A percentile compares a stretch with the other conserved stretches of the same genome.
Evolutionary conservation across 2,888 invertebrate genomes (phyloP).

Genomic region (Lepetodrilus schrolli): DNA sequence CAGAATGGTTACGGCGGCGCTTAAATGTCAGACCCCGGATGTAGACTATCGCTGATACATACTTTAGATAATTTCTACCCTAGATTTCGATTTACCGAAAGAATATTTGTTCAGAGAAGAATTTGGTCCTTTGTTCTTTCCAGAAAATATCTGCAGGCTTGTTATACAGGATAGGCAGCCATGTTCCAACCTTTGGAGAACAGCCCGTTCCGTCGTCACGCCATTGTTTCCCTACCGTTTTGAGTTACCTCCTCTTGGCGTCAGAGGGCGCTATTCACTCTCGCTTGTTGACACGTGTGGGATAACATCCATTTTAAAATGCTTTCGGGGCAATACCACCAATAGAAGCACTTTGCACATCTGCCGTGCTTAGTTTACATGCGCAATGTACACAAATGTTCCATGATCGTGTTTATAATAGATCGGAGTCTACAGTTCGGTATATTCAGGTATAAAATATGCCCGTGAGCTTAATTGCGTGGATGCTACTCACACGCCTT

Average conservation of each 20-base stretch:
- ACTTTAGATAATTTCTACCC: too few relatives aligned
- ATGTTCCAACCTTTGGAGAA: neutral
- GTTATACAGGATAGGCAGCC: neutral
- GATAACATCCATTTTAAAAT: neutral
- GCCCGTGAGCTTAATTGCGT: too few relatives aligned
- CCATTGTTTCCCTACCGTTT: slow-evolving; percentile 10
- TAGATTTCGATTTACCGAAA: too few relatives aligned
- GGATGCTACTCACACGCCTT: too few relatives aligned
- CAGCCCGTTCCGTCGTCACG: neutral
- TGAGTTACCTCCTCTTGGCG: slow-evolving; percentile 11
- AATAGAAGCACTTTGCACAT: neutral
- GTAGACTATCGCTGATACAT: too few relatives aligned
- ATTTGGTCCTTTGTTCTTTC: neutral
- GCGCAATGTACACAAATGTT: neutral
- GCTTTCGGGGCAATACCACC: neutral
- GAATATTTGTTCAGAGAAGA: too few relatives aligned
- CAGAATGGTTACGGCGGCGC: too few relatives aligned
- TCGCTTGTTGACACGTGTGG: neutral
- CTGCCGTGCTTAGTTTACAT: neutral
- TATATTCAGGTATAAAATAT: too few relatives aligned
- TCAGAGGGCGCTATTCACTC: neutral
- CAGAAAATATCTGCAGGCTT: neutral
- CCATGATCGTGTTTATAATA: neutral
- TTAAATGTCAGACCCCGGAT: too few relatives aligned
- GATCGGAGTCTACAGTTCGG: too few relatives aligned